phyloP scores from a whole-genome alignment of 2,113 vertebrate species.

The Aldabrachelys gigantea region DNA sequence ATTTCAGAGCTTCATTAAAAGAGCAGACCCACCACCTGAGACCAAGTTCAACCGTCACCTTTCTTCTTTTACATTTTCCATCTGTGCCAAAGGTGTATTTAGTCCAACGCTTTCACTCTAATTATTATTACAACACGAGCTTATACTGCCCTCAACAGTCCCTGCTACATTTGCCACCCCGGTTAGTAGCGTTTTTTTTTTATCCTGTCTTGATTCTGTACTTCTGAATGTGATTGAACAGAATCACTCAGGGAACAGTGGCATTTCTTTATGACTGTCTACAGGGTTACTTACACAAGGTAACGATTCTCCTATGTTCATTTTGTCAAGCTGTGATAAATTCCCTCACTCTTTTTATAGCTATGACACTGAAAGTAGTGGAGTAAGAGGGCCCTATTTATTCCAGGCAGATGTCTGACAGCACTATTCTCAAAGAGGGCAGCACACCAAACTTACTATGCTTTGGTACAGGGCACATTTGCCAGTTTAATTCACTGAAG shows the following conservation, averaged over 20 bases:
- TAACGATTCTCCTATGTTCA: neutral
- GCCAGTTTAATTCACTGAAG: neutral
- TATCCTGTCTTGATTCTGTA: neutral
- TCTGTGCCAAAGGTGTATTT: neutral
- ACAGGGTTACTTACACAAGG: neutral
- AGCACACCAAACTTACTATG: neutral
- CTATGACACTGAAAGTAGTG: neutral
- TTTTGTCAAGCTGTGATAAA: neutral
- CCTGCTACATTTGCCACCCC: rapidly evolving
- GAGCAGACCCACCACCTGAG: neutral
- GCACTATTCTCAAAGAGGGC: neutral
- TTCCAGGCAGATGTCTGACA: neutral
- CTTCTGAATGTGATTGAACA: neutral
- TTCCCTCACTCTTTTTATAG: neutral
- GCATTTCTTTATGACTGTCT: neutral
- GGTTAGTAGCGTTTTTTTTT: neutral
- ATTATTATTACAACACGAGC: rapidly evolving
- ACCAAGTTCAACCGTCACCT: neutral
- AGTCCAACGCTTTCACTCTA: neutral
- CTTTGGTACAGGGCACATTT: neutral
- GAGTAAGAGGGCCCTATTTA: neutral
- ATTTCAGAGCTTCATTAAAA: neutral
- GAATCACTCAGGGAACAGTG: neutral
- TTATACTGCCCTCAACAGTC: neutral
- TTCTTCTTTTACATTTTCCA: neutral